A percentile compares a stretch with the other conserved stretches of the same genome.
Evolutionary conservation across 2,888 invertebrate species (phyloP).

Genomic region (Linyphia triangularis): DNA sequence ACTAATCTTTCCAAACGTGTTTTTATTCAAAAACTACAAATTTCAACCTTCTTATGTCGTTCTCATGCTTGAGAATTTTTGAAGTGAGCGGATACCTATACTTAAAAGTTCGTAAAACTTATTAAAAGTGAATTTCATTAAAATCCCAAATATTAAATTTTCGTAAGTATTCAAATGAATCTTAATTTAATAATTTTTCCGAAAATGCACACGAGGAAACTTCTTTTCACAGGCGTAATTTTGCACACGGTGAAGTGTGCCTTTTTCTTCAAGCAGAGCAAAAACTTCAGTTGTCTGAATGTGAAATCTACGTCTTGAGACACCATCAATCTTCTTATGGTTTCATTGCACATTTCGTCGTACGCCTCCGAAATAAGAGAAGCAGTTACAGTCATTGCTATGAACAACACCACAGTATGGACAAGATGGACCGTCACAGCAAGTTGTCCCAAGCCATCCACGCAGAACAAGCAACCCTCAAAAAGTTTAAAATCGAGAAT

Average conservation of each 20-base stretch:
- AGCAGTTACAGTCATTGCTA: background rate
- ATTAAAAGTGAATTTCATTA: too few relatives aligned
- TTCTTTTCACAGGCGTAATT: background rate
- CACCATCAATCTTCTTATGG: background rate
- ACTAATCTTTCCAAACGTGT: too few relatives aligned
- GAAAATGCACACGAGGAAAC: background rate
- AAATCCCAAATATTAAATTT: too few relatives aligned
- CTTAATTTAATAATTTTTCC: too few relatives aligned
- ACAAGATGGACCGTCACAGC: background rate
- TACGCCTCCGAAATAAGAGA: background rate
- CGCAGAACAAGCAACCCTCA: background rate
- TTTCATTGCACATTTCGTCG: background rate
- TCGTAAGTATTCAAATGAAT: too few relatives aligned
- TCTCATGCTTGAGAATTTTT: too few relatives aligned
- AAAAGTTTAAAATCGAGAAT: too few relatives aligned
- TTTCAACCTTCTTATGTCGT: too few relatives aligned
- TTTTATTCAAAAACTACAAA: too few relatives aligned
- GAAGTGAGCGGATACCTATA: too few relatives aligned
- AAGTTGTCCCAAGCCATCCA: background rate
- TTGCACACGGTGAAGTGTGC: background rate
- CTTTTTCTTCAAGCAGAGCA: background rate
- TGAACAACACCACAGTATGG: background rate
- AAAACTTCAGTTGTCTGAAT: background rate
- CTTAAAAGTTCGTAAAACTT: too few relatives aligned
- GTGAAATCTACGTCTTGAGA: background rate